These are phyloP conservation scores for Myotis yumanensis DNA, from an alignment of 2,113 vertebrate genomes.

Conservation along the genomic window DNA sequence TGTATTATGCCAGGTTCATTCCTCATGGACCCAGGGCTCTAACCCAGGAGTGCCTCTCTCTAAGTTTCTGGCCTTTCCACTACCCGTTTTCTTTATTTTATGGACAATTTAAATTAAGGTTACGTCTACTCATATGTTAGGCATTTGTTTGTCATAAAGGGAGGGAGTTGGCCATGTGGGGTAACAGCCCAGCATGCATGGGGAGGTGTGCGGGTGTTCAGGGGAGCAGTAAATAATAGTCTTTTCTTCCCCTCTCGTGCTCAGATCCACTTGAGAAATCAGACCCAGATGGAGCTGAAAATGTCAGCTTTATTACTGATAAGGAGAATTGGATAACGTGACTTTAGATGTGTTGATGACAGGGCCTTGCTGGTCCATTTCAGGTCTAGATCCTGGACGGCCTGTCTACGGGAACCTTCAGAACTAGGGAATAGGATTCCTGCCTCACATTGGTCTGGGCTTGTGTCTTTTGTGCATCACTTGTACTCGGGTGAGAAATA, in stretches of 20 bases:
- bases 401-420: neutral
- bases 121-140: neutral
- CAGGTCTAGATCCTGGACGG: neutral
- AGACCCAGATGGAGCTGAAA: neutral
- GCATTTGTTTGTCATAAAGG: neutral
- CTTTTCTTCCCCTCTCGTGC: neutral
- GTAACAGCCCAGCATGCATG: neutral
- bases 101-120: neutral
- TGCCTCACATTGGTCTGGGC: neutral
- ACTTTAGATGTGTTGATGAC: neutral
- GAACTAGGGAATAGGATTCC: neutral
- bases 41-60: neutral
- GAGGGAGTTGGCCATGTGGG: neutral
- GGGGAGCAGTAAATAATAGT: neutral
- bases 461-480: neutral
- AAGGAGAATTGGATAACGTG: neutral
- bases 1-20: rapidly evolving
- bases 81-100: neutral
- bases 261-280: neutral
- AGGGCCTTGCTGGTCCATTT: neutral
- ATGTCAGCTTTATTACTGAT: neutral
- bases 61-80: neutral
- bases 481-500: neutral
- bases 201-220: neutral
- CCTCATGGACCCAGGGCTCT: neutral